Percentiles rank a stretch among this genome's conserved stretches.
Conservation (phyloP, 1,140 invertebrate species). For the Lanistes nyassanus region DNA sequence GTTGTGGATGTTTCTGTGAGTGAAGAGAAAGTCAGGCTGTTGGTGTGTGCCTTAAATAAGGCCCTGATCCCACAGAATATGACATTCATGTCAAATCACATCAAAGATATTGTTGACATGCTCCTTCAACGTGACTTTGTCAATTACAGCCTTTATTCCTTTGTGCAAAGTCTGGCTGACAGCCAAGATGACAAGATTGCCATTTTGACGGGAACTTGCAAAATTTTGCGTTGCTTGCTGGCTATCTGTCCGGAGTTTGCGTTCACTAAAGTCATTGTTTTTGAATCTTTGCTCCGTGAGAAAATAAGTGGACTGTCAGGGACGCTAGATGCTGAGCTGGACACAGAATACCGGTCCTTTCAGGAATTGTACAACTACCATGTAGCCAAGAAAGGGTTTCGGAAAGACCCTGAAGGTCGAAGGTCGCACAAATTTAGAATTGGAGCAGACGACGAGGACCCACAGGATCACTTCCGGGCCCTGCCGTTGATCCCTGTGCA, state of each 20-base stretch:
- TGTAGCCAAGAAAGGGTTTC: not conserved
- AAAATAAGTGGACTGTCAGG: not conserved
- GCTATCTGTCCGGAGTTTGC: not conserved
- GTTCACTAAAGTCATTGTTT: not conserved
- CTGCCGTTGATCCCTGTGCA: constrained; percentile 56
- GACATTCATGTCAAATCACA: not conserved
- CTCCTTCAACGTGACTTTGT: not conserved
- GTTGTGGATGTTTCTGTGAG: not conserved
- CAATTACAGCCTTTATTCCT: not conserved
- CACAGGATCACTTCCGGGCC: constrained; percentile 58
- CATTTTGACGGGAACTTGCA: not conserved
- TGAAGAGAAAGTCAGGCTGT: not conserved
- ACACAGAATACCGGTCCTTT: not conserved
- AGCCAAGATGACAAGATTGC: not conserved
- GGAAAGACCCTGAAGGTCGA: not conserved
- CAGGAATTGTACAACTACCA: not conserved
- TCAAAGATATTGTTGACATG: constrained; percentile 5
- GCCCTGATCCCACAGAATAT: not conserved
- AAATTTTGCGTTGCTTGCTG: not conserved
- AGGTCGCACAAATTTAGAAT: constrained; percentile 5
- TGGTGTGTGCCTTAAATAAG: not conserved
- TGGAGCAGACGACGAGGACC: constrained; percentile 23
- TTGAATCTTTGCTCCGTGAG: not conserved
- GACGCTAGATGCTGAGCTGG: not conserved
- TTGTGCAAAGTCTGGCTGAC: not conserved